Evolutionary conservation across 2,797 vertebrate genomes (phyloP).

Genomic region (Rhadinocentrus ornatus): DNA sequence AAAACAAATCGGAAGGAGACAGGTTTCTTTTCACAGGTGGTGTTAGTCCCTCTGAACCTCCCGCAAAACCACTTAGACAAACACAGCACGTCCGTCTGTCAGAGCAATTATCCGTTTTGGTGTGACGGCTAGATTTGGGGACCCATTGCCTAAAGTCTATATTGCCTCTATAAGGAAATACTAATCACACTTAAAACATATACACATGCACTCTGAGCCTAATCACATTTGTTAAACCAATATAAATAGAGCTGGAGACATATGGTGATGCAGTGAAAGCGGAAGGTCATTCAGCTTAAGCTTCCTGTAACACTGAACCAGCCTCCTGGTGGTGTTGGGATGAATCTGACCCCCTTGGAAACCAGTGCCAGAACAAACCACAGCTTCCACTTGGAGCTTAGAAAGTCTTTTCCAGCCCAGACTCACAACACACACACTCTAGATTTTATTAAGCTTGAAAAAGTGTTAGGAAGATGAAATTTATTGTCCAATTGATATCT

Average conservation of each 20-base stretch:
- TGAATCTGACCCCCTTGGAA: constrained; percentile 58
- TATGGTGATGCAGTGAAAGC: constrained; percentile 55
- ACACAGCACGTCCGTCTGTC: constrained; percentile 70
- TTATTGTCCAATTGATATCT: constrained; percentile 39
- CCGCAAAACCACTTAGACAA: constrained; percentile 64
- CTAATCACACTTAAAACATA: constrained; percentile 66
- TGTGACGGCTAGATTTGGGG: constrained; percentile 54
- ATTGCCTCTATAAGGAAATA: constrained; percentile 57
- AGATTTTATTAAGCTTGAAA: constrained; percentile 68
- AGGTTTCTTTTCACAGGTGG: constrained; percentile 73
- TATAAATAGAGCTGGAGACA: constrained; percentile 44
- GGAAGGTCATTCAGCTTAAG: constrained; percentile 64
- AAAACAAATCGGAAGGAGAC: constrained; percentile 36
- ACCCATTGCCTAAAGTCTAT: constrained; percentile 32
- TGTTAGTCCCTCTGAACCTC: constrained; percentile 53
- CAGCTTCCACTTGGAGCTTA: constrained; percentile 61
- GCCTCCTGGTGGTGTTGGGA: constrained; percentile 58
- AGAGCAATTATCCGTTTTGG: constrained; percentile 58
- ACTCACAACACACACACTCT: constrained; percentile 44
- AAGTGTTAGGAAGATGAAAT: constrained; percentile 43
- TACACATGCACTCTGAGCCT: constrained; percentile 39
- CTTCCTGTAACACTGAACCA: constrained; percentile 69
- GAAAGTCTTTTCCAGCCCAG: constrained; percentile 39
- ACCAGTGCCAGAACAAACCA: constrained; percentile 72
- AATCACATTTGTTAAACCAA: constrained; percentile 64